These are phyloP conservation scores for Megaustenia siamemsis DNA, from an alignment of 2,888 invertebrate genomes.

Conservation along the genomic window DNA sequence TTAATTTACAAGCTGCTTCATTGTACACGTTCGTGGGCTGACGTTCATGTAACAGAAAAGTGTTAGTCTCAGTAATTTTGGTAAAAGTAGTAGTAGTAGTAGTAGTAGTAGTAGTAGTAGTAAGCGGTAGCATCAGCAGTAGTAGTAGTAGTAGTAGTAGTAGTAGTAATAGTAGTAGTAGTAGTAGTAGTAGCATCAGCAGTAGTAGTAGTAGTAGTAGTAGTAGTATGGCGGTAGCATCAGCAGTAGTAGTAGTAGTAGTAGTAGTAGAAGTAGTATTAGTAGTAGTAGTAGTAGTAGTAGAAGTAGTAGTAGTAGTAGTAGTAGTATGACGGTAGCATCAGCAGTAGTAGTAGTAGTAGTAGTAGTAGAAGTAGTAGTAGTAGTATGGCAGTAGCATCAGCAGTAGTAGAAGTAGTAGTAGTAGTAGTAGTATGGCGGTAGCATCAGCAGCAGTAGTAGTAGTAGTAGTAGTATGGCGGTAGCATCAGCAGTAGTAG, in stretches of 20 bases:
- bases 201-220: no score
- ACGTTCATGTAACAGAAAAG: no score
- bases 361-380: slow-evolving; percentile 32
- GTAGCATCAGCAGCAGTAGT: not conserved
- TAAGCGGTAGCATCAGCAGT: not conserved
- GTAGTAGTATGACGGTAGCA: no score
- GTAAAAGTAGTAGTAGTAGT: no score
- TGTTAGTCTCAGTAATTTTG: no score
- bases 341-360: no score
- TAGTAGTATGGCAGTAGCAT: no score
- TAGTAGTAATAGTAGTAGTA: not conserved
- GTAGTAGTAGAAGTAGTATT: not conserved
- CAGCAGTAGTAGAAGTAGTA: slow-evolving; percentile 30
- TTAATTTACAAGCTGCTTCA: no score
- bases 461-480: not conserved
- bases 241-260: slow-evolving; percentile 31
- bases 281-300: not conserved
- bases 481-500: slow-evolving; percentile 31
- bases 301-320: not conserved
- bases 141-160: not conserved
- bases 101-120: not conserved
- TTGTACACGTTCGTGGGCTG: no score
- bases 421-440: slow-evolving; percentile 28
- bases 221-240: slow-evolving; percentile 24
- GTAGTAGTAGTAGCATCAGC: no score